Base-by-base conservation (phyloP, 2,113 vertebrate genomes). In the Hucho hucho region DNA sequence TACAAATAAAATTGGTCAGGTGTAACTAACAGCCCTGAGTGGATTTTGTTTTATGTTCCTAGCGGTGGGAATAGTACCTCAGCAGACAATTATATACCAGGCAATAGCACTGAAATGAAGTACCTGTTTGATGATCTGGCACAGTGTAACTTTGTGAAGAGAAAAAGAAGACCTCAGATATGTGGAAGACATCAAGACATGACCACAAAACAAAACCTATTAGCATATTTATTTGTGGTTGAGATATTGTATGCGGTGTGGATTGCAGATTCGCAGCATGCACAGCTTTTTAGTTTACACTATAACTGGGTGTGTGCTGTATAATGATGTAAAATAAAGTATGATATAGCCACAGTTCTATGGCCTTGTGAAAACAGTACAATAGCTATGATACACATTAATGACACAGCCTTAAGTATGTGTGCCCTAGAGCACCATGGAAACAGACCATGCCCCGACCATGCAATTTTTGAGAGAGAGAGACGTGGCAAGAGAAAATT, bases 1-100 rank as follows among this genome's bases (percentile, higher is more conserved):
- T 67, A 67, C 65, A 67, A 67, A 67, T 67, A 67, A 67, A 67
- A 67, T 14, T n/a, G 18, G 13, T n/a, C 65, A 67, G 65, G 65
- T 7, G 29, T 16, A 67, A 67, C 65, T 67, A 67, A 67, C 65
- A 67, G 29, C 65, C 65, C 20, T 7, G 65, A 67, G 65, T 67
- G 65, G 28, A 37, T 67, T 37, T 37, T 29, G 29, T 67, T 67
- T 67, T n/a, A 67, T 67, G 65, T 67, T 67, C 28, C 24, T 6
- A 37, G 6, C 18, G 0, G 6, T 11, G 29, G 29, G 65, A 67
- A 67, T 67, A 67, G 65, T 4, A 43, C 65, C 28, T 32, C 65
- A 67, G 65, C 65, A 32, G 13, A 18, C 65, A 67, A 67, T 67
- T 67, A 67, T 32, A 67, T 32, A 67, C 16, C 65, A 29, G 65